These are phyloP conservation scores for Meiosimyza decipiens DNA, from an alignment of 2,888 invertebrate genomes.

Conservation along the genomic window DNA sequence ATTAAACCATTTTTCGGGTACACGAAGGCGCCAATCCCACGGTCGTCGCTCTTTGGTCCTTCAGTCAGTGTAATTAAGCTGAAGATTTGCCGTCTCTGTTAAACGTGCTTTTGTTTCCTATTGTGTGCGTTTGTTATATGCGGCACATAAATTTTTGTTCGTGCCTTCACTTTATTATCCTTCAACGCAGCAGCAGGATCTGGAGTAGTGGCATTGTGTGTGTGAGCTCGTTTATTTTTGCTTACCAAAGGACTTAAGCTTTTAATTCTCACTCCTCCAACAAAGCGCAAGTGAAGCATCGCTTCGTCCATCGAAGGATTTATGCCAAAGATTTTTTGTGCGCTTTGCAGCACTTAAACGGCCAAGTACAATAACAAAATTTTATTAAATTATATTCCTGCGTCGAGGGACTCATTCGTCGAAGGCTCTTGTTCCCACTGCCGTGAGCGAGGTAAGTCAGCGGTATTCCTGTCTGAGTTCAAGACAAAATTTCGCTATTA, in stretches of 20 bases:
- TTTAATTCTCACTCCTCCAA: conserved; percentile 7
- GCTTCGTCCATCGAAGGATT: not conserved
- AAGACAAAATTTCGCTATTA: conserved; percentile 5
- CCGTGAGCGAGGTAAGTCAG: not conserved
- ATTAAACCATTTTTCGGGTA: conserved; percentile 33
- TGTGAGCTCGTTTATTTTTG: conserved; percentile 28
- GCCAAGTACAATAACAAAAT: not conserved
- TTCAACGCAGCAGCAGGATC: conserved; percentile 17
- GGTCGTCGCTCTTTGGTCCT: not conserved
- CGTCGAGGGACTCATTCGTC: not conserved
- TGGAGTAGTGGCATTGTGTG: conserved; percentile 26
- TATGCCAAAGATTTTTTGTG: not conserved
- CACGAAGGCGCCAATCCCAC: not conserved
- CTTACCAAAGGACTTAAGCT: conserved; percentile 28
- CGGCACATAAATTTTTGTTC: conserved; percentile 3
- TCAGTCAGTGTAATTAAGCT: conserved; percentile 13
- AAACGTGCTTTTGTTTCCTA: conserved; percentile 8
- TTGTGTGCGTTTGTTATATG: not conserved
- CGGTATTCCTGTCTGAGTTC: too few species aligned
- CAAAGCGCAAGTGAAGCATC: not conserved
- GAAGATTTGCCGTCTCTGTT: not conserved
- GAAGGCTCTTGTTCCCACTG: not conserved
- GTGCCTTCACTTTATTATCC: conserved; percentile 38
- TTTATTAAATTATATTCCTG: conserved; percentile 4
- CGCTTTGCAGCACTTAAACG: not conserved